Evolutionary conservation across 2,797 vertebrate genomes (phyloP), one percentile per base, ranked within the genome.

Genomic region (Salarias fasciatus): DNA sequence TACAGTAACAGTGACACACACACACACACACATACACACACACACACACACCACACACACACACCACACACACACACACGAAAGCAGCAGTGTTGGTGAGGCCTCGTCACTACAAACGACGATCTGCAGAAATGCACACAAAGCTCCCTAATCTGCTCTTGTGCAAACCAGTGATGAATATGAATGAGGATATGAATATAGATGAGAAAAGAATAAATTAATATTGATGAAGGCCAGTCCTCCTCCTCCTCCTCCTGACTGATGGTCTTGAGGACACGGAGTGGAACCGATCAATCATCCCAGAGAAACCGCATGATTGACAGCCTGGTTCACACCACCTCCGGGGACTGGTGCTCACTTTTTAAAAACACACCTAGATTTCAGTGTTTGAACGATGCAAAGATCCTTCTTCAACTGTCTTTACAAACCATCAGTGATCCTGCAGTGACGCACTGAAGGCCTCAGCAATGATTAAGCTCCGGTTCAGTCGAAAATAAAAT

Each of bases 181-280:
- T 86, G 78, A 81, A 90, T 88, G 71, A 88, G 75, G 37, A 60
- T 49, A 77, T 88, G 83, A 88, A 88, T 88, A 86, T 76, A 82
- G 69, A 86, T 86, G 81, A 86, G 83, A 40, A 49, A 48, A 67
- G 63, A 53, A 53, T 54, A 69, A 69, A 87, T 85, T 37, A 83
- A 88, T 89, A 87, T 86, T 85, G 81, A 89, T 87, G 85, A 77
- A 68, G 70, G 65, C 42, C 13, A 36, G 62, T 72, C 80, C 75
- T 73, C 68, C 75, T n/a, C n/a, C n/a, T n/a, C n/a, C n/a, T 57
- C 72, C 63, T 62, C 65, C 67, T 73, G 61, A 80, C 54, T 86
- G 82, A 86, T 79, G 64, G 43, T 60, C 72, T n/a, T 53, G 47
- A 46, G 67, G 56, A 53, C 70, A 58, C 43, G 11, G 48, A 86